Evolutionary conservation across 2,888 invertebrate species (phyloP), one percentile per base, ranked within the genome.

Genomic region (Macrosoma leucophasiata): DNA sequence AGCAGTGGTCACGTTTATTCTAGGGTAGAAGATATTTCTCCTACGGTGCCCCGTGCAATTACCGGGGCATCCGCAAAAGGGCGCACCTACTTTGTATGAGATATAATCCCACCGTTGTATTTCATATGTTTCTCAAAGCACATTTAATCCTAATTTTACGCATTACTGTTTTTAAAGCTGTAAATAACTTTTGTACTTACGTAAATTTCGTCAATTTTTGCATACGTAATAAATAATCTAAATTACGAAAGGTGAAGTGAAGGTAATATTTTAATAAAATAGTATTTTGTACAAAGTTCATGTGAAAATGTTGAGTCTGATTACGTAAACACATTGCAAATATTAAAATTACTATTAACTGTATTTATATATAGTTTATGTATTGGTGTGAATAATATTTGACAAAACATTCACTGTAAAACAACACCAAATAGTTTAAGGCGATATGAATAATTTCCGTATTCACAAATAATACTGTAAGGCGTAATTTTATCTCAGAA

Each of bases 1-100:
- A 76, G 74, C 62, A 81, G 67, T 57, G 82, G 84, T 72, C 84
- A 84, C 72, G 81, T 82, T 53, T 84, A 84, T 65, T 84, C 84
- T 58, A 76, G 84, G 66, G 84, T 84, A 51, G 84, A 84, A 29
- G 84, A 84, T 61, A 73, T 81, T 58, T 81, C 84, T 40, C 81
- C 84, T 13, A 72, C 67, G 33, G 66, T 73, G 48, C 70, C 81
- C 34, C 79, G 77, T 50, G 69, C 79, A 33, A 61, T 74, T 48
- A 60, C 75, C 27, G 70, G 66, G 33, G 62, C 59, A 51, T 65
- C 71, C 36, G 69, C 69, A 43, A 81, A 79, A 56, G 81, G 76
- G 24, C 82, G 84, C 49, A 84, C 82, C 48, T 84, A 84, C 58
- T 84, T 82, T 57, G 84, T 84, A 61, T 84, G 58, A 78, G 41